These are phyloP conservation scores for Distichodus sexfasciatus DNA, from an alignment of 2,797 vertebrate species.

Conservation along the genomic window DNA sequence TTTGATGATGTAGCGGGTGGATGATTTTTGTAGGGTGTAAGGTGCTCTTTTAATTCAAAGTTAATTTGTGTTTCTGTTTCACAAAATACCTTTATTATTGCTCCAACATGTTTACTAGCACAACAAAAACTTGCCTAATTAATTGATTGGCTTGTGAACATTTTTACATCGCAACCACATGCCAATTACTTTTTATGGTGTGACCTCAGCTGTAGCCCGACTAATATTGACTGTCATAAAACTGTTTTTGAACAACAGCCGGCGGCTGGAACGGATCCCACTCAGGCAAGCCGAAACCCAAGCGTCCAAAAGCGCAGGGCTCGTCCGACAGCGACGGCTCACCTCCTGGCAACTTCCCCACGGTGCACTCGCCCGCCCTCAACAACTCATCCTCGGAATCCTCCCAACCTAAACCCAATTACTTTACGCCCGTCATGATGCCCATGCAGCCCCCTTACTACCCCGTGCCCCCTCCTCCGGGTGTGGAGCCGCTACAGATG, in stretches of 20 bases:
- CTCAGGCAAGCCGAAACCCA: constrained; percentile 73
- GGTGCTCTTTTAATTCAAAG: too few species aligned
- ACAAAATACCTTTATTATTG: too few species aligned
- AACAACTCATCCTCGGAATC: constrained; percentile 70
- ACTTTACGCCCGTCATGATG: constrained; percentile 54
- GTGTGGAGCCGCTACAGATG: constrained; percentile 53
- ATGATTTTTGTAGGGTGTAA: too few species aligned
- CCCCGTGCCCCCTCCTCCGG: constrained; percentile 45
- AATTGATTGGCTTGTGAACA: too few species aligned
- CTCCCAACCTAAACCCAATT: constrained; percentile 60
- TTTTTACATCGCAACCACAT: too few species aligned
- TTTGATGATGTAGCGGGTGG: too few species aligned
- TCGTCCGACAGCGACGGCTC: constrained; percentile 67
- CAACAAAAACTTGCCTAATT: too few species aligned
- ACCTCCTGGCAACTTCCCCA: constrained; percentile 48
- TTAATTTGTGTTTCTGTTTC: too few species aligned
- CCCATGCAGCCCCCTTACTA: constrained; percentile 61
- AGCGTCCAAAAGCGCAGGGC: constrained; percentile 71
- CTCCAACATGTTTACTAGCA: too few species aligned
- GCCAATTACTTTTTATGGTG: too few species aligned
- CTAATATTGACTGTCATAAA: not conserved
- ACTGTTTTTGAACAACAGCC: constrained; percentile 25
- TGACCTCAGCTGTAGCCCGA: too few species aligned
- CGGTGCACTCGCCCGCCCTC: constrained; percentile 45
- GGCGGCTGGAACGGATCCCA: constrained; percentile 67